Conservation (phyloP, 2,888 invertebrate species). For the Homarus gammarus region DNA sequence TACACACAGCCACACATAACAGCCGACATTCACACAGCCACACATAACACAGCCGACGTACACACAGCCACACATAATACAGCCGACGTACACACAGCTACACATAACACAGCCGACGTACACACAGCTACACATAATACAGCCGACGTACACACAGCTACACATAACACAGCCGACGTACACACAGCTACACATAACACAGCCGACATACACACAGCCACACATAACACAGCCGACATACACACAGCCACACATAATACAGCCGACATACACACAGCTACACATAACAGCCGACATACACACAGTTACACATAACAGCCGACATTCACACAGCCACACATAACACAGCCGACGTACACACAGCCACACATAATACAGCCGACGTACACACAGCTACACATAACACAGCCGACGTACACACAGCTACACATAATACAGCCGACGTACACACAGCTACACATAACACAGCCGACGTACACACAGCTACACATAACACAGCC, state of each 20-base stretch:
- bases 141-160: too few species aligned
- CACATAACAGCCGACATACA: background rate
- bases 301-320: background rate
- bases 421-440: too few species aligned
- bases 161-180: too few species aligned
- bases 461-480: too few species aligned
- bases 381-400: conserved; percentile 11
- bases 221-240: too few species aligned
- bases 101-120: background rate
- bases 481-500: too few species aligned
- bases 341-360: background rate
- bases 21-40: background rate
- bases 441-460: background rate
- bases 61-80: conserved; percentile 5
- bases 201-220: too few species aligned
- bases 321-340: background rate
- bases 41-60: background rate
- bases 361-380: background rate
- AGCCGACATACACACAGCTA: too few species aligned
- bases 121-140: background rate
- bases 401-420: background rate
- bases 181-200: too few species aligned
- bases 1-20: background rate
- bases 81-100: background rate
- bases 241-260: too few species aligned